These are phyloP conservation scores for Dicyrtomina minuta DNA, from an alignment of 2,888 invertebrate genomes.

Conservation along the genomic window DNA sequence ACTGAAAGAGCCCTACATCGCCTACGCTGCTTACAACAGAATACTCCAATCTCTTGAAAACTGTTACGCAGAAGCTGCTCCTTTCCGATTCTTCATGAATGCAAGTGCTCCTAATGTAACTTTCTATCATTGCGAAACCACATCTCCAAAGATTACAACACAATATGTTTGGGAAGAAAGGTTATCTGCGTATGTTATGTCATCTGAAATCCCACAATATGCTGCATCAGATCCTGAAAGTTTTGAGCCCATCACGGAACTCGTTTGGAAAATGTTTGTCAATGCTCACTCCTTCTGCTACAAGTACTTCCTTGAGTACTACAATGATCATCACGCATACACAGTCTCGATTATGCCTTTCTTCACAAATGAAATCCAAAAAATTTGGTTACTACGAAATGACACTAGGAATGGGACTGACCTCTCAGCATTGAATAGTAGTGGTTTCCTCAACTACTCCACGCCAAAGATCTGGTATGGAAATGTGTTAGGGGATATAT, in stretches of 20 bases:
- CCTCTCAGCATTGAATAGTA: neutral
- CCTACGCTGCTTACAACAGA: slow-evolving; percentile 30
- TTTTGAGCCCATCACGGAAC: slow-evolving; percentile 29
- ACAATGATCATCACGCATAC: slow-evolving; percentile 38
- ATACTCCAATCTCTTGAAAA: slow-evolving; percentile 24
- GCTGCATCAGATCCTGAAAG: slow-evolving; percentile 8
- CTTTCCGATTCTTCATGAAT: slow-evolving; percentile 13
- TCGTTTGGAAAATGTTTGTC: slow-evolving; percentile 34
- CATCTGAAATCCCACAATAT: neutral
- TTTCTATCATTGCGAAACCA: too few species aligned
- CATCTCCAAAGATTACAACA: too few species aligned
- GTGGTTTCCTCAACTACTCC: neutral
- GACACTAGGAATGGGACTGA: too few species aligned
- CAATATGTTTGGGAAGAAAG: too few species aligned
- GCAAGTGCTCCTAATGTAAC: neutral
- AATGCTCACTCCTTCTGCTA: slow-evolving; percentile 34
- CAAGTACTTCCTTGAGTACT: slow-evolving; percentile 28
- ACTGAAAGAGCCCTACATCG: slow-evolving; percentile 35
- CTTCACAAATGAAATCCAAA: slow-evolving; percentile 37
- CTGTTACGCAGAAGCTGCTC: slow-evolving; percentile 20
- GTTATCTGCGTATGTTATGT: neutral
- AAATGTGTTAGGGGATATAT: neutral
- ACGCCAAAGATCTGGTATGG: neutral
- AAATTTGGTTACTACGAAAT: slow-evolving; percentile 27
- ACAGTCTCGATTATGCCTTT: slow-evolving; percentile 34